A percentile compares a stretch with the other conserved stretches of the same genome.
Conservation (phyloP, 1,140 invertebrate genomes). For the Papilio dardanus region DNA sequence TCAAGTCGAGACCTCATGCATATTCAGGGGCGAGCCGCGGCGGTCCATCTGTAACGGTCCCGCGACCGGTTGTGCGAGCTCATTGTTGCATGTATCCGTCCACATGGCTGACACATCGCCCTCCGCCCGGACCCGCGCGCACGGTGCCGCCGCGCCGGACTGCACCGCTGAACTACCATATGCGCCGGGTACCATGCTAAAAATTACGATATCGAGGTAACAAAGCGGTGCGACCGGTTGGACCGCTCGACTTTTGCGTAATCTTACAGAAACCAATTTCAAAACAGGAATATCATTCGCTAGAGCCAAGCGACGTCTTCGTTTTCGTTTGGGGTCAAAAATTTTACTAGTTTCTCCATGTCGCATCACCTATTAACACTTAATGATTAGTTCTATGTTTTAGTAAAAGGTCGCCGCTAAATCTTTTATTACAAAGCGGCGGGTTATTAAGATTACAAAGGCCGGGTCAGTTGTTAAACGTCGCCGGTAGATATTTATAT, state of each 20-base stretch:
- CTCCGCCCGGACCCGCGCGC: conserved; percentile 38
- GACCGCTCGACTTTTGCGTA: conserved; percentile 22
- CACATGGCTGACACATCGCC: conserved; percentile 59
- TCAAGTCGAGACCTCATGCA: conserved; percentile 77
- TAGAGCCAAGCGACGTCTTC: background rate
- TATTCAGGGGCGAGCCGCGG: conserved; percentile 71
- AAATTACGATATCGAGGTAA: conserved; percentile 7
- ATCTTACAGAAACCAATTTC: conserved; percentile 31
- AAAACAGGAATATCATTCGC: conserved; percentile 20
- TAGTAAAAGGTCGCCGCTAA: conserved; percentile 48
- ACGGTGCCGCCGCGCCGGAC: conserved; percentile 38
- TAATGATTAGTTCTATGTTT: conserved; percentile 40
- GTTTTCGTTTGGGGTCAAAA: background rate
- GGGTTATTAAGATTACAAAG: conserved; percentile 67
- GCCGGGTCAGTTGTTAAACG: conserved; percentile 68
- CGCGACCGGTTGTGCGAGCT: conserved; percentile 75
- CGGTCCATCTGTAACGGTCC: conserved; percentile 78
- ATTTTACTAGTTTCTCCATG: background rate
- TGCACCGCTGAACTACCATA: conserved; percentile 27
- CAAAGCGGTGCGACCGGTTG: conserved; percentile 4
- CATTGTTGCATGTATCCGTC: conserved; percentile 76
- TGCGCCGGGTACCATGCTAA: background rate
- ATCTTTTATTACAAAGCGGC: conserved; percentile 50
- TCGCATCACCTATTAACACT: background rate
- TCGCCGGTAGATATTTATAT: conserved; percentile 71